Percentiles rank a stretch among this genome's conserved stretches.
phyloP scores from a whole-genome alignment of 2,113 vertebrate genomes.

The Trinectes maculatus region DNA sequence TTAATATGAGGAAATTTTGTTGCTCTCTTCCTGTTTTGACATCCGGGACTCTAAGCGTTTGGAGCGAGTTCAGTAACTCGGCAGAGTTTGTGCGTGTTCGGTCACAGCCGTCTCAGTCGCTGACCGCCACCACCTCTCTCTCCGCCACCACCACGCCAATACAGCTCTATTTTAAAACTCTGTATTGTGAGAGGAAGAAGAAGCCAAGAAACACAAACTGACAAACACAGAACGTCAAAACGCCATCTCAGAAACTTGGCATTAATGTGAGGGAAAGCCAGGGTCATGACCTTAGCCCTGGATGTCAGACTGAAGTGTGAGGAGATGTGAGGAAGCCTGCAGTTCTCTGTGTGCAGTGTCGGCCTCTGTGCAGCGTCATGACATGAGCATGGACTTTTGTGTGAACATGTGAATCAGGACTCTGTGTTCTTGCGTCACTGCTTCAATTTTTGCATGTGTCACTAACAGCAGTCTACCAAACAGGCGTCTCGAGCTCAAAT shows the following conservation, averaged over 20 bases:
- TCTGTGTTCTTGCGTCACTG: constrained; percentile 65
- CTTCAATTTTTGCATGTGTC: constrained; percentile 77
- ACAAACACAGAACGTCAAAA: too few species aligned
- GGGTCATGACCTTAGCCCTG: background rate
- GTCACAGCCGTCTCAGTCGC: constrained; percentile 2
- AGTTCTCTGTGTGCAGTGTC: background rate
- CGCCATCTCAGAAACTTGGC: too few species aligned
- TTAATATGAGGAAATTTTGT: constrained; percentile 64
- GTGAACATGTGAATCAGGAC: background rate
- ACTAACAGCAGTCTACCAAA: constrained; percentile 82
- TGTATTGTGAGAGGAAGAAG: too few species aligned
- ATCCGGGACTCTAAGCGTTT: constrained; percentile 42
- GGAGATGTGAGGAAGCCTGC: constrained; percentile 14
- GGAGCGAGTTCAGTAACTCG: constrained; percentile 20
- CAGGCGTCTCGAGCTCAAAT: constrained; percentile 99
- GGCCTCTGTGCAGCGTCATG: background rate
- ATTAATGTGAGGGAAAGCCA: too few species aligned
- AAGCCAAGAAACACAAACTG: too few species aligned
- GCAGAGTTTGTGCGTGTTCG: background rate
- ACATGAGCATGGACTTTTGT: background rate
- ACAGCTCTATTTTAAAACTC: too few species aligned
- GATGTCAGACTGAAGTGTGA: constrained; percentile 20
- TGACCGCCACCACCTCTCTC: background rate
- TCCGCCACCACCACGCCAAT: too few species aligned
- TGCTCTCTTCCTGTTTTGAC: constrained; percentile 72